Evolutionary conservation across 2,113 vertebrate genomes (phyloP).

Genomic region (Paradoxurus hermaphroditus): DNA sequence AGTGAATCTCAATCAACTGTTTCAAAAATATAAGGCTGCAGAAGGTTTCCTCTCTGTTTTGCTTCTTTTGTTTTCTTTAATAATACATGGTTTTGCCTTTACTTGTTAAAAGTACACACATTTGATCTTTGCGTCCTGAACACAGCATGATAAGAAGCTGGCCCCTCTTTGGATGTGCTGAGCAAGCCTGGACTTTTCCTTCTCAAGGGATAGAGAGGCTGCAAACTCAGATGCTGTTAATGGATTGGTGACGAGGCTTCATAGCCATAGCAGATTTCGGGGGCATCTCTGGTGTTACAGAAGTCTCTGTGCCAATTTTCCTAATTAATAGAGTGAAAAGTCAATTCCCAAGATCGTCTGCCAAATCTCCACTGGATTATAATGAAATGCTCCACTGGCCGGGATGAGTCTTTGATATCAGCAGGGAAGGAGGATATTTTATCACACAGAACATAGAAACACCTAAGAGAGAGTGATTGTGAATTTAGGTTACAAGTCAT

Average conservation of each 20-base stretch:
- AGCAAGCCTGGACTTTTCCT: not conserved
- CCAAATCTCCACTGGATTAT: not conserved
- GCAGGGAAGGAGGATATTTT: not conserved
- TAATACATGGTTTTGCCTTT: not conserved
- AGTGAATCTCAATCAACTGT: not conserved
- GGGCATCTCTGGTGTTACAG: not conserved
- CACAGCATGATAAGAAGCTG: not conserved
- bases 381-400: not conserved
- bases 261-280: not conserved
- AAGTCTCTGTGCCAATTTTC: not conserved
- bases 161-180: not conserved
- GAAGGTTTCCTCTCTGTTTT: not conserved
- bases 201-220: not conserved
- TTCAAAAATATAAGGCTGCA: not conserved
- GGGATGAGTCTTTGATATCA: not conserved
- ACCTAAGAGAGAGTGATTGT: not conserved
- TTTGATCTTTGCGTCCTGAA: not conserved
- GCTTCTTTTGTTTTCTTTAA: not conserved
- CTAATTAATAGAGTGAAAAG: not conserved
- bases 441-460: not conserved
- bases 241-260: not conserved
- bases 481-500: slow-evolving; percentile 27
- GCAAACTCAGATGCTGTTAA: not conserved
- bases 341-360: not conserved
- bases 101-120: not conserved